phyloP scores from a whole-genome alignment of 1,140 invertebrate species.

The Meloidogyne floridensis region DNA sequence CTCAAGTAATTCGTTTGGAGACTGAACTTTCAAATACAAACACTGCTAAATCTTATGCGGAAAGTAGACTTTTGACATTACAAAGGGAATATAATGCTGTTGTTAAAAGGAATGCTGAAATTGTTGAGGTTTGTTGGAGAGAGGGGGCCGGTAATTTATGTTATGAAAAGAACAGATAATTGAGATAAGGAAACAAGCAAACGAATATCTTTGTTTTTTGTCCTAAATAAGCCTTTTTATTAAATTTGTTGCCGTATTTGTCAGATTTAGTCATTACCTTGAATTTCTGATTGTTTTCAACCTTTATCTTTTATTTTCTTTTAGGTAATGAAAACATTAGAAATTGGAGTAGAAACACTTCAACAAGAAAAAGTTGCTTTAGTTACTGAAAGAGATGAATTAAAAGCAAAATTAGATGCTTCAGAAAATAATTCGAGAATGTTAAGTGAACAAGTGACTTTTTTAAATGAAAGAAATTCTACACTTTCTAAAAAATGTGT shows the following conservation, averaged over 20 bases:
- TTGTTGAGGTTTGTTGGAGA: conserved; percentile 18
- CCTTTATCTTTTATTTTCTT: not conserved
- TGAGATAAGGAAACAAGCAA: too few species aligned
- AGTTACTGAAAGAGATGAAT: conserved; percentile 27
- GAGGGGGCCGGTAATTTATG: too few species aligned
- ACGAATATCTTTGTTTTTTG: too few species aligned
- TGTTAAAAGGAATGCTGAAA: conserved; percentile 27
- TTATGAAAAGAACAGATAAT: too few species aligned
- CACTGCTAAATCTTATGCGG: conserved; percentile 27
- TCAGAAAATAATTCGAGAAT: conserved; percentile 13
- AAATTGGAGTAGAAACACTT: conserved; percentile 34
- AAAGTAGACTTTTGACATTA: conserved; percentile 16
- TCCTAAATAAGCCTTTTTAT: too few species aligned
- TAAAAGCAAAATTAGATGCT: conserved; percentile 28
- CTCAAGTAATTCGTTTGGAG: conserved; percentile 33
- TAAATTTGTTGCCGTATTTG: too few species aligned
- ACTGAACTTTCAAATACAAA: conserved; percentile 19
- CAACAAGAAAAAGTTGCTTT: conserved; percentile 33
- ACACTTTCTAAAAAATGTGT: conserved; percentile 40
- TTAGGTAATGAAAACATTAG: conserved; percentile 39
- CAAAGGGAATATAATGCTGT: conserved; percentile 30
- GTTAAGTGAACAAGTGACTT: conserved; percentile 32
- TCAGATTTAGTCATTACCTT: too few species aligned
- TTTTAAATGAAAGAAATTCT: conserved; percentile 34
- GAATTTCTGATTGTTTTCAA: too few species aligned